These are phyloP conservation scores for Zonitis immaculata DNA, from an alignment of 2,888 invertebrate genomes.

Conservation along the genomic window DNA sequence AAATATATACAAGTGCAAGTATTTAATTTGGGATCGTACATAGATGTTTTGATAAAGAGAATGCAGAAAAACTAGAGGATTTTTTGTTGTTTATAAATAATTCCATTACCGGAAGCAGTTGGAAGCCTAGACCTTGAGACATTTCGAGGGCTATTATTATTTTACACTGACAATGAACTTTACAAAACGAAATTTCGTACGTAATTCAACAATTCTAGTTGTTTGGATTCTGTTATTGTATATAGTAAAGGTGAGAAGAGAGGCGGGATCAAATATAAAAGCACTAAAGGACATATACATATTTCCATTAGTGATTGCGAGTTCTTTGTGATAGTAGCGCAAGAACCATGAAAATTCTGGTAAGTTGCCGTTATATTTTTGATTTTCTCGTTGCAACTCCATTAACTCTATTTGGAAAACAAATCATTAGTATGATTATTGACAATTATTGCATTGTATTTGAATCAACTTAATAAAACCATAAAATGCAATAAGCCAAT, in stretches of 20 bases:
- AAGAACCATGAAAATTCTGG: constrained; percentile 30
- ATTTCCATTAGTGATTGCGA: constrained; percentile 30
- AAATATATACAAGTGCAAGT: not conserved
- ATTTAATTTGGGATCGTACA: not conserved
- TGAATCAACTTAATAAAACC: not conserved
- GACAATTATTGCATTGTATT: not conserved
- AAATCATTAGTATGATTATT: not conserved
- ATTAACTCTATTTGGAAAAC: not conserved
- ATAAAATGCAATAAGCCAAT: not conserved
- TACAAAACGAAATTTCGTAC: constrained; percentile 1
- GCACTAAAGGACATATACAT: constrained; percentile 27
- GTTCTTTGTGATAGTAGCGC: constrained; percentile 25
- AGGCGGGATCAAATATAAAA: constrained; percentile 29
- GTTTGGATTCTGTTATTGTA: constrained; percentile 1
- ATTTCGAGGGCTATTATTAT: not conserved
- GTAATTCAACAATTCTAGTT: not conserved
- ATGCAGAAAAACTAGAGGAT: constrained; percentile 7
- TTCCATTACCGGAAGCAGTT: constrained; percentile 10
- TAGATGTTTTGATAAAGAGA: not conserved
- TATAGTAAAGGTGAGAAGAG: not conserved
- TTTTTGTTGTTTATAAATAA: not conserved
- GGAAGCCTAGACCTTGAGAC: constrained; percentile 13
- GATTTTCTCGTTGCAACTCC: not conserved
- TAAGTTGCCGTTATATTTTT: constrained; percentile 20
- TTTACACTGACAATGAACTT: constrained; percentile 5